Base-by-base conservation (phyloP, 2,797 vertebrate genomes). In the Smutsia temminckii region DNA sequence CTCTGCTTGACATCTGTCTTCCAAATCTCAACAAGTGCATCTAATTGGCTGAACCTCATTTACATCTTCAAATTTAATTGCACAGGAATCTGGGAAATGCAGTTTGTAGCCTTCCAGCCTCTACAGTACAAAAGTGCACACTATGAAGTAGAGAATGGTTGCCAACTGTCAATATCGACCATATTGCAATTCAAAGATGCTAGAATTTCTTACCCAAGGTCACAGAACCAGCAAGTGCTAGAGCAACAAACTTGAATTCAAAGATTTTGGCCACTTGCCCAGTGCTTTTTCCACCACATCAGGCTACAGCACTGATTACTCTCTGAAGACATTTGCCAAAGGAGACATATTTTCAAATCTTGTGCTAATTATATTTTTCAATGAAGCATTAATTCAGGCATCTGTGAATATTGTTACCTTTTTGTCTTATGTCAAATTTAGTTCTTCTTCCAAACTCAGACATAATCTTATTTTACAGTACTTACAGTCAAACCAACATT, bases 331-430 rank as follows among this genome's bases (percentile, higher is more conserved):
- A 59, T 95, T 96, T 85, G 96, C 94, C 94, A 95, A 97, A 97
- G 95, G 96, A 97, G 96, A 97, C 97, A 97, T 95, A 96, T 95
- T 97, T 96, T 97, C 97, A 97, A 96, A 97, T 95, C 96, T 95
- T 96, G 95, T 97, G 96, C 95, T 97, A 97, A 97, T 97, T 97
- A 96, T 94, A 96, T 96, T 97, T 97, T 97, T 97, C 95, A 97
- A 68, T 97, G 96, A 96, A 96, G 96, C 97, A 96, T 96, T 97
- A 94, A 97, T 97, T 90, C 89, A 94, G 87, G 90, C 92, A 94
- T 95, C 94, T 97, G 92, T 85, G 77, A 96, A 97, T 94, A 95
- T n/a, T 90, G 93, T 93, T 96, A 96, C 91, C 85, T 95, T 94
- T 97, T 96, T 97, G 96, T 94, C 89, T 95, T 86, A 84, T 97